Base-by-base conservation (phyloP, 2,888 invertebrate genomes). In the Rhodophaea formosa region DNA sequence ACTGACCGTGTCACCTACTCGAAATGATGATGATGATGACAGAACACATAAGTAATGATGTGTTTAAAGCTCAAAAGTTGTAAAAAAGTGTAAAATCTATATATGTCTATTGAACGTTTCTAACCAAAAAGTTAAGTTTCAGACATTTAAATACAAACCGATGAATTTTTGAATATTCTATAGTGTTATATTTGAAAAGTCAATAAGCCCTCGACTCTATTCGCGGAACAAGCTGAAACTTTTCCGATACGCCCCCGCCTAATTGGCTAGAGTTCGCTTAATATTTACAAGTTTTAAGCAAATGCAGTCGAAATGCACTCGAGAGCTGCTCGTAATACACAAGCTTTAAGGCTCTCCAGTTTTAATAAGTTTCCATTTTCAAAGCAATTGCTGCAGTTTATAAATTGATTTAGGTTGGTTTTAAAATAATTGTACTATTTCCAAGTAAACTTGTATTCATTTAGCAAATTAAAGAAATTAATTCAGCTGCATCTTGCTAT, bases 251-350 rank as follows among this genome's bases (percentile, higher is more conserved):
- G 75, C 75, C 74, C 75, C 75, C 72, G 79, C 75, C 80, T 88
- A 87, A 88, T 88, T 88, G 87, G 87, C 75, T 77, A 72, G 79
- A 80, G 79, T 80, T 79, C 78, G 73, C 74, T 83, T 79, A 77
- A 82, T 80, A 83, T 80, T 86, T 86, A 80, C 80, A 79, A 85
- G 75, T 82, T 84, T 81, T 72, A 79, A 82, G 79, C 76, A 79
- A 84, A 83, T 79, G 74, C 74, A 79, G 74, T 77, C 67, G 73
- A 74, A 79, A 75, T 78, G 71, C 70, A 74, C 74, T 72, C 68
- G 70, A 69, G 67, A 72, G 73, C 70, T 75, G 69, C 64, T 67
- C 67, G 74, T 74, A 73, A 73, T 77, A 73, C 70, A 75, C 71
- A 68, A 67, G 71, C 67, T 70, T 71, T 66, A 62, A 66, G 70